Evolutionary conservation across 2,888 invertebrate genomes (phyloP).

Genomic region (Netelia inedita): DNA sequence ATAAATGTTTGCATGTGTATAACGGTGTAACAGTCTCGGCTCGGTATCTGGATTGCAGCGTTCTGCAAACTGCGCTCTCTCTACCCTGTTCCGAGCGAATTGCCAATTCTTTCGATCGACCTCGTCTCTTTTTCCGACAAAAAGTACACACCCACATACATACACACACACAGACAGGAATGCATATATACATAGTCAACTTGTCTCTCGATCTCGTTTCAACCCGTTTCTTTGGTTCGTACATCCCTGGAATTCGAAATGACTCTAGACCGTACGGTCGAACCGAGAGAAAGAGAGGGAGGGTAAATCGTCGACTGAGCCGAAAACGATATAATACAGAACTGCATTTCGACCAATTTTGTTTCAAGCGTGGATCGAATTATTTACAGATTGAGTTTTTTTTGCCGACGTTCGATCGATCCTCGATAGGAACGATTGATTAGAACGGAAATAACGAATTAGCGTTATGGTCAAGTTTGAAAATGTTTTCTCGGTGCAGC

Average conservation of each 20-base stretch:
- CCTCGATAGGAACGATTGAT: too few species aligned
- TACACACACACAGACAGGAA: neutral
- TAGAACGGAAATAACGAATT: neutral
- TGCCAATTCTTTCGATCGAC: slow-evolving; percentile 46
- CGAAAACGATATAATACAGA: slow-evolving; percentile 11
- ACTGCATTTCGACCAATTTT: neutral
- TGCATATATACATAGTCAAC: slow-evolving; percentile 2
- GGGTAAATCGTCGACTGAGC: slow-evolving; percentile 8
- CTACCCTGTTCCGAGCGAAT: slow-evolving; percentile 45
- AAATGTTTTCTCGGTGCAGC: neutral
- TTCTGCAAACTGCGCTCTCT: slow-evolving; percentile 36
- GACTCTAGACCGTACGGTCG: slow-evolving; percentile 62
- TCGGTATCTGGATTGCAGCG: slow-evolving; percentile 25
- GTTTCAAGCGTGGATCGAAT: neutral
- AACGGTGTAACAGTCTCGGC: neutral
- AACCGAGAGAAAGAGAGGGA: neutral
- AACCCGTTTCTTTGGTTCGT: slow-evolving; percentile 64
- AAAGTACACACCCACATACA: neutral
- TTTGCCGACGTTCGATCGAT: too few species aligned
- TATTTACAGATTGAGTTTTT: neutral
- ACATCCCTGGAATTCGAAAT: slow-evolving; percentile 65
- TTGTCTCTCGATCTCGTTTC: slow-evolving; percentile 43
- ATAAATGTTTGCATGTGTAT: neutral
- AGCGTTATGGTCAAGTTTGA: neutral
- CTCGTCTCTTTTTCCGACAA: slow-evolving; percentile 14